Percentiles rank a stretch among this genome's conserved stretches.
Conservation (phyloP, 2,113 vertebrate genomes). For the Thryonomys swinderianus region DNA sequence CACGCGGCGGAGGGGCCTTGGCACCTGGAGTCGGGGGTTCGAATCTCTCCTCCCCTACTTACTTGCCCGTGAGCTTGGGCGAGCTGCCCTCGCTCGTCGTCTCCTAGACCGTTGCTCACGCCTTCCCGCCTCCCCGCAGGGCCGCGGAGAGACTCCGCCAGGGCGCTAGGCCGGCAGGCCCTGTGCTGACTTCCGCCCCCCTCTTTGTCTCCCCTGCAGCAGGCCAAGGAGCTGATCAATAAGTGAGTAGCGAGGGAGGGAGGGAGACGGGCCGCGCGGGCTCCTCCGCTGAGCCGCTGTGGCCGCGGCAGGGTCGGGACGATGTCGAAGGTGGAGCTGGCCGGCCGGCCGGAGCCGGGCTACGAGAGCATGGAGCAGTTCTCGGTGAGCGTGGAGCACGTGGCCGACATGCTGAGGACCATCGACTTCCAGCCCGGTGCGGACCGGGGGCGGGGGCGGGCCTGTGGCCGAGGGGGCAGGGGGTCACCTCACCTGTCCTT, state of each 20-base stretch:
- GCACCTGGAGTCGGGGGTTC: not conserved
- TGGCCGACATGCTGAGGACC: slow-evolving; percentile 89
- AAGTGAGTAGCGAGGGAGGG: slow-evolving; percentile 88
- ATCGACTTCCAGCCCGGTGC: slow-evolving; percentile 92
- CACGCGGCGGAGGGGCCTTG: not conserved
- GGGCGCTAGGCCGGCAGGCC: not conserved
- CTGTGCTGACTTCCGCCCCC: not conserved
- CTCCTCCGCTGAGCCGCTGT: not conserved
- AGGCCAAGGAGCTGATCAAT: slow-evolving; percentile 91
- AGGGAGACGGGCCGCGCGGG: not conserved
- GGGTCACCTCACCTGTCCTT: not conserved
- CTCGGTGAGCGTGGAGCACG: slow-evolving; percentile 87
- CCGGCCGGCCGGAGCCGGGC: slow-evolving; percentile 87
- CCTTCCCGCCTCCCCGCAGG: not conserved
- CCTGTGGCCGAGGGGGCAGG: not conserved
- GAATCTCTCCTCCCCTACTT: not conserved
- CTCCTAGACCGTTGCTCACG: not conserved
- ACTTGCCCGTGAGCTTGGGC: not conserved
- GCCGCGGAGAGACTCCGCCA: slow-evolving; percentile 3
- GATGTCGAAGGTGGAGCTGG: slow-evolving; percentile 87
- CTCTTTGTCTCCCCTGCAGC: slow-evolving; percentile 84
- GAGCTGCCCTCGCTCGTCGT: not conserved
- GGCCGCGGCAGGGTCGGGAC: slow-evolving; percentile 87
- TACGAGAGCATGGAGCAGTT: slow-evolving; percentile 94
- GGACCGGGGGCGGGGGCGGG: not conserved